Base-by-base conservation (phyloP, 2,113 vertebrate genomes). In the Nibea albiflora region DNA sequence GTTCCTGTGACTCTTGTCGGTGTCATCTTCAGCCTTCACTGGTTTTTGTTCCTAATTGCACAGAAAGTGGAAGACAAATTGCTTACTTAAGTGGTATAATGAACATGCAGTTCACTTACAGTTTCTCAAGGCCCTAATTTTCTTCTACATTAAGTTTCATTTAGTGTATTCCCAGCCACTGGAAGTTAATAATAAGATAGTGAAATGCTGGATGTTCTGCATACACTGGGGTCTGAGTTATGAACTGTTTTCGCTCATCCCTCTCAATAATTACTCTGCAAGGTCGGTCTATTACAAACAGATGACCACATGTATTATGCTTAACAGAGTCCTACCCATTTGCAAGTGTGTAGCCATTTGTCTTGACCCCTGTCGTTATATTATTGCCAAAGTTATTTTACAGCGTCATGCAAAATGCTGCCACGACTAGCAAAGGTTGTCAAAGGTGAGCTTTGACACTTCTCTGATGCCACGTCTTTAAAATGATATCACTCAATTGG, bases 121-220 rank as follows among this genome's bases (percentile, higher is more conserved):
- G 6, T 28, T 75, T 76, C 39, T 76, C 46, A 49, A 1, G 19
- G 31, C 53, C 53, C 49, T 56, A 28, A 57, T 74, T 78, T 76
- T 66, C 54, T 17, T 85, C 54, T 42, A n/a, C 4, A 15, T 56
- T 72, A 44, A 67, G 63, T 86, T 84, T 82, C 4, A 73, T 65
- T 82, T 28, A 28, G 49, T 73, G 63, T 35, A 2, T 14, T 67
- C 49, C 22, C n/a, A 61, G 60, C 73, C 53, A 17, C 72, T 44
- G 26, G 42, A 77, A 53, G 80, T 66, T 5, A 63, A 50, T 67
- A 71, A 47, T 4, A n/a, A 26, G 62, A 5, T 1, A 14, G 22
- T 54, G 31, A 54, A 68, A 49, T n/a, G 17, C 44, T 15, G 15
- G 54, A 14, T 61, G 35, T 47, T 54, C 17, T 73, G 46, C 35